Percentiles rank a stretch among this genome's conserved stretches.
Evolutionary conservation across 1,140 invertebrate genomes (phyloP).

Genomic region (Bilobella aurantiaca): DNA sequence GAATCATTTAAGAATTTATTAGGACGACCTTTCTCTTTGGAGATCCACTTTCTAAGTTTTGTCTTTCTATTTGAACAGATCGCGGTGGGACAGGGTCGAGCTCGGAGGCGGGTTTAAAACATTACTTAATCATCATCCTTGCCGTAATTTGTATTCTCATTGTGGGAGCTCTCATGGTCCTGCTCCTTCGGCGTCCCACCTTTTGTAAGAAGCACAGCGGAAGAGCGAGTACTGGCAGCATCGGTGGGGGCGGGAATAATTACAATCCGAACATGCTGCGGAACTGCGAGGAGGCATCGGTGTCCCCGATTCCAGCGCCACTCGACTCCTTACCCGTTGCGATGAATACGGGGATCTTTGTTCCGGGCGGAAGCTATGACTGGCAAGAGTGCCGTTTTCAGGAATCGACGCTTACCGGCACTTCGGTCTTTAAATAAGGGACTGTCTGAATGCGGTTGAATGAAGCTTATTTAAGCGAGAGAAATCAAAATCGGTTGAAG

Average conservation of each 20-base stretch:
- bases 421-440: slow-evolving; percentile 31
- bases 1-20: neutral
- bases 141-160: slow-evolving; percentile 29
- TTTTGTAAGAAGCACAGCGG: slow-evolving; percentile 31
- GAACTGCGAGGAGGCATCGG: neutral
- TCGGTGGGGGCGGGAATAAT: slow-evolving; percentile 11
- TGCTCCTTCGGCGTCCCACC: slow-evolving; percentile 30
- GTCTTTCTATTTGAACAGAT: slow-evolving; percentile 8
- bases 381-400: slow-evolving; percentile 32
- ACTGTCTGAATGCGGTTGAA: neutral
- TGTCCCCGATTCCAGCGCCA: slow-evolving; percentile 2
- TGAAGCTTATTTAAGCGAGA: neutral
- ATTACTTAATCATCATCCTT: slow-evolving; percentile 30
- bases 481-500: neutral
- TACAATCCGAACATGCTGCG: slow-evolving; percentile 1
- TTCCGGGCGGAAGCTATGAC: slow-evolving; percentile 30
- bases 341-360: slow-evolving; percentile 35
- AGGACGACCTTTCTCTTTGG: neutral
- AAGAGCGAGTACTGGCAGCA: slow-evolving; percentile 12
- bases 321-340: slow-evolving; percentile 29
- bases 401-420: slow-evolving; percentile 28
- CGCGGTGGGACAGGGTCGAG: neutral
- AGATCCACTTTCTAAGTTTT: neutral
- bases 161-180: slow-evolving; percentile 26
- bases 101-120: slow-evolving; percentile 17